These are phyloP conservation scores for Schizopygopsis pylzovi DNA, from an alignment of 2,797 vertebrate species.

Conservation along the genomic window DNA sequence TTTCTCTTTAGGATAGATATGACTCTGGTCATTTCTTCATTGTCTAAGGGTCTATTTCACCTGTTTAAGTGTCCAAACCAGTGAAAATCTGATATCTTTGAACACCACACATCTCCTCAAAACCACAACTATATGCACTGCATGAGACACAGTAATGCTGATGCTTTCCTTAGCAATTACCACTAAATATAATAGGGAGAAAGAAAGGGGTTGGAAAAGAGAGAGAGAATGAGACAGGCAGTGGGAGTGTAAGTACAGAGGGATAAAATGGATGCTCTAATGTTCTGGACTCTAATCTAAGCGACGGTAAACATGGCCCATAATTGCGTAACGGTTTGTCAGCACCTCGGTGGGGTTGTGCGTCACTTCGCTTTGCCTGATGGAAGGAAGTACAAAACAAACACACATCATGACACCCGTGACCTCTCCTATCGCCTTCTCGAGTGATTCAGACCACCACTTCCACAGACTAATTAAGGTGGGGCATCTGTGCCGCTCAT, in stretches of 20 bases:
- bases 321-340: constrained; percentile 60
- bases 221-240: constrained; percentile 4
- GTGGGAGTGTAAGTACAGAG: constrained; percentile 12
- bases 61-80: neutral
- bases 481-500: constrained; percentile 44
- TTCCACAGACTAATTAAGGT: constrained; percentile 59
- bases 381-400: constrained; percentile 42
- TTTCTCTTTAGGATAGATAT: neutral
- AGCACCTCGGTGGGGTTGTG: constrained; percentile 46
- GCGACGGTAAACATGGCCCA: constrained; percentile 47
- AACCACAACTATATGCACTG: neutral
- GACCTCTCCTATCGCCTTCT: constrained; percentile 26
- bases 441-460: constrained; percentile 56
- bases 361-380: constrained; percentile 59
- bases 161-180: constrained; percentile 13
- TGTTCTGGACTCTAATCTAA: constrained; percentile 46
- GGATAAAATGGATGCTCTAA: constrained; percentile 51
- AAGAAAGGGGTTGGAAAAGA: constrained; percentile 18
- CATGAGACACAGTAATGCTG: neutral
- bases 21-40: neutral
- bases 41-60: neutral
- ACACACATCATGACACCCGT: constrained; percentile 25
- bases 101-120: neutral
- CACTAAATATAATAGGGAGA: neutral
- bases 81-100: neutral